Conservation (phyloP, 2,113 vertebrate genomes). For the Cheirogaleus medius region DNA sequence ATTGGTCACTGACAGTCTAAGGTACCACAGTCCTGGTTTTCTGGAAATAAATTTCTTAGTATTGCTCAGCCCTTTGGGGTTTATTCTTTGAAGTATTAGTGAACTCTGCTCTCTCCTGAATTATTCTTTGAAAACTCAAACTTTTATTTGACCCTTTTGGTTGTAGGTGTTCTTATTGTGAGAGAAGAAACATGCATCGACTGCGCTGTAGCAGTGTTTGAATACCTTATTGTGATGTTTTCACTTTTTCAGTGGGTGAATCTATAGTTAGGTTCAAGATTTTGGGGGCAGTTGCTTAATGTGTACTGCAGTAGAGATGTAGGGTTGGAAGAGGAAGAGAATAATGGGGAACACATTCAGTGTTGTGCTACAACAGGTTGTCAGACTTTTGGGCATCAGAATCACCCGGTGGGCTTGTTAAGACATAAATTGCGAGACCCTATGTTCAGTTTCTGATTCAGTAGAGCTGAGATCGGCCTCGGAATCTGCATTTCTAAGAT, state of each 20-base stretch:
- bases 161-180: neutral
- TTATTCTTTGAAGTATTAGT: neutral
- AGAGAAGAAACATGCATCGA: neutral
- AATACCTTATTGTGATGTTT: too few species aligned
- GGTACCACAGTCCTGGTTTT: neutral
- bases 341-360: neutral
- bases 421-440: accelerated
- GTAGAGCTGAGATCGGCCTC: neutral
- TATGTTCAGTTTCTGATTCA: neutral
- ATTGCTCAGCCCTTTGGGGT: neutral
- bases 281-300: neutral
- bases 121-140: neutral
- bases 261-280: neutral
- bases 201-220: accelerated
- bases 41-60: neutral
- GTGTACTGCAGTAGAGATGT: too few species aligned
- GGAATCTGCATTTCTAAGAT: neutral
- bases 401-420: neutral
- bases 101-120: neutral
- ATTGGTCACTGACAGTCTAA: neutral
- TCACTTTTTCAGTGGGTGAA: neutral
- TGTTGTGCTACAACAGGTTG: neutral
- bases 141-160: neutral
- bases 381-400: neutral
- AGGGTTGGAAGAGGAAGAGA: neutral